These are phyloP conservation scores for Branchinecta lindahli DNA, from an alignment of 1,140 invertebrate genomes.

Conservation along the genomic window DNA sequence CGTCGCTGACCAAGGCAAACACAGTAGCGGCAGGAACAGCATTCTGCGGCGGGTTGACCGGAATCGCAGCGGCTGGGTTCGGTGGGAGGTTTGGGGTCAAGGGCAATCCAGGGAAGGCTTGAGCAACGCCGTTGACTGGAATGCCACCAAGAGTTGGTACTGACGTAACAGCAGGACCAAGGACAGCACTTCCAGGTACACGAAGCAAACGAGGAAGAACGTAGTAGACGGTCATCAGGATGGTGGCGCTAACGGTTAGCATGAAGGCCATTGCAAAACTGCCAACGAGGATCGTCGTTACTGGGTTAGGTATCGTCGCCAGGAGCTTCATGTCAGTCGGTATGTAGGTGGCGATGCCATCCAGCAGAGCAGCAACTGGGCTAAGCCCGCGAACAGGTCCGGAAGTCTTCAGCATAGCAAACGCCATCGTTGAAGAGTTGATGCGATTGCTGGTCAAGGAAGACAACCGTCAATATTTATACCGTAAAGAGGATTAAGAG, in stretches of 20 bases:
- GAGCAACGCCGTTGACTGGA: neutral
- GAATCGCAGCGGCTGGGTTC: neutral
- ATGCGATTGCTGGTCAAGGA: no score
- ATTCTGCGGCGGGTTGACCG: neutral
- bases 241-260: neutral
- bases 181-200: neutral
- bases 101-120: neutral
- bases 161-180: neutral
- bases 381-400: neutral
- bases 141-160: neutral
- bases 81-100: neutral
- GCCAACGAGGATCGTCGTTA: neutral
- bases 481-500: no score
- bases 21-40: neutral
- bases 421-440: no score
- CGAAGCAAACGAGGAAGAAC: neutral
- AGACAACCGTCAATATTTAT: no score
- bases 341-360: neutral
- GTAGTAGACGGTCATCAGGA: neutral
- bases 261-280: neutral
- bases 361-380: neutral
- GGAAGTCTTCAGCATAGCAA: neutral
- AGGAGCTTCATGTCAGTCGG: neutral
- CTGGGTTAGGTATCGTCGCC: neutral
- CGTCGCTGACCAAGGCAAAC: no score